Base-by-base conservation (phyloP, 2,797 vertebrate species). In the Pangasius macronema region DNA sequence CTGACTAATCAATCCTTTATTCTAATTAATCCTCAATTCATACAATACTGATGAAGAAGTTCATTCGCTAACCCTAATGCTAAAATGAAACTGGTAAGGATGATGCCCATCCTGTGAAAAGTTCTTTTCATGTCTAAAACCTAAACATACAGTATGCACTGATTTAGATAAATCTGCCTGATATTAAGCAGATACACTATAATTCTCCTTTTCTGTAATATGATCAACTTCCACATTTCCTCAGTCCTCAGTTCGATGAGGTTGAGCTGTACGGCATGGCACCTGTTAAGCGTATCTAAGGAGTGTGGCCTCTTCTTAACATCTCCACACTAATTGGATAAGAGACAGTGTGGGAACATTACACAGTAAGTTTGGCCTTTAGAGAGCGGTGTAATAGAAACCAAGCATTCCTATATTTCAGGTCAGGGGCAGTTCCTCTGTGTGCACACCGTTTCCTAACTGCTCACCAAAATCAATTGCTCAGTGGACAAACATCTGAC, bases 401-500 rank as follows among this genome's bases (percentile, higher is more conserved):
- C 67, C 80, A 61, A 84, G 86, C 49, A 85, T 88, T 88, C 85
- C 87, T 88, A 88, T 88, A 88, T 85, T 88, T 86, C 87, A 86
- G 85, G 87, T 88, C 87, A 88, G 87, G 87, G 85, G 80, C 87
- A 86, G 87, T 85, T 89, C 82, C 85, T 91, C 85, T 90, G 89
- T 89, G 88, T 90, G 77, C 80, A 83, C 86, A 13, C 76, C 77
- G 75, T 90, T 90, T 91, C 61, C 87, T 89, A 89, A 89, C 88
- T 86, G 87, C 75, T 89, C 84, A 86, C 79, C 63, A 80, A 90
- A 91, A 91, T 91, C 91, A 91, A 90, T 91, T 68, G 88, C 79
- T 88, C 87, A 86, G 88, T 90, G 88, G 89, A 91, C 91, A 91
- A 91, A 91, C 91, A 91, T 91, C 88, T 90, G 91, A 89, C 89